Base-by-base conservation (phyloP, 2,888 invertebrate genomes). In the Microdon myrmicae region DNA sequence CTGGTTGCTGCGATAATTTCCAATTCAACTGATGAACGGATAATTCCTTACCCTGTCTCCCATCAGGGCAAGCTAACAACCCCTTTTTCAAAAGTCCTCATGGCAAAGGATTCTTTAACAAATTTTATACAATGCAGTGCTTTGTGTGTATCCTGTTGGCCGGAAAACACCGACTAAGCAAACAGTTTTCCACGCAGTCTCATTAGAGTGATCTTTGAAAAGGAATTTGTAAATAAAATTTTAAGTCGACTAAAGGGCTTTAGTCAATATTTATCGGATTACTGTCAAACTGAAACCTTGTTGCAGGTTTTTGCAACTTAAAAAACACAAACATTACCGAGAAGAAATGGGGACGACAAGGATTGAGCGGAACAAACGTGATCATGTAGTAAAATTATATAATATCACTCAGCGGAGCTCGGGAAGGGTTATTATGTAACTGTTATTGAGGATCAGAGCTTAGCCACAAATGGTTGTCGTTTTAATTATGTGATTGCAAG, bases 261-360 rank as follows among this genome's bases (percentile, higher is more conserved):
- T 74, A 78, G 79, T 76, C 76, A 79, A 79, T 73, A 78, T 79
- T 79, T 79, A 78, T 74, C 71, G 76, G 79, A 76, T 79, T 79
- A 78, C 66, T 73, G 78, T 76, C 79, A 77, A 69, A 70, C 70
- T 56, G 26, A 44, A 17, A 44, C 12, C 20, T 26, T 48, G 55
- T 44, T 61, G 48, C 41, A n/a, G n/a, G n/a, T n/a, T n/a, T n/a
- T n/a, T n/a, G n/a, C n/a, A n/a, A n/a, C n/a, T n/a, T n/a, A n/a
- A n/a, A n/a, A n/a, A n/a, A n/a, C n/a, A n/a, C n/a, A n/a, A n/a
- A n/a, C n/a, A n/a, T n/a, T n/a, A n/a, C n/a, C n/a, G n/a, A n/a
- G n/a, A n/a, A n/a, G n/a, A n/a, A n/a, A n/a, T n/a, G n/a, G n/a
- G n/a, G n/a, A n/a, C n/a, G n/a, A n/a, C n/a, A n/a, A n/a, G n/a